phyloP scores from a whole-genome alignment of 2,888 invertebrate genomes.

The Dromius quadrimaculatus region DNA sequence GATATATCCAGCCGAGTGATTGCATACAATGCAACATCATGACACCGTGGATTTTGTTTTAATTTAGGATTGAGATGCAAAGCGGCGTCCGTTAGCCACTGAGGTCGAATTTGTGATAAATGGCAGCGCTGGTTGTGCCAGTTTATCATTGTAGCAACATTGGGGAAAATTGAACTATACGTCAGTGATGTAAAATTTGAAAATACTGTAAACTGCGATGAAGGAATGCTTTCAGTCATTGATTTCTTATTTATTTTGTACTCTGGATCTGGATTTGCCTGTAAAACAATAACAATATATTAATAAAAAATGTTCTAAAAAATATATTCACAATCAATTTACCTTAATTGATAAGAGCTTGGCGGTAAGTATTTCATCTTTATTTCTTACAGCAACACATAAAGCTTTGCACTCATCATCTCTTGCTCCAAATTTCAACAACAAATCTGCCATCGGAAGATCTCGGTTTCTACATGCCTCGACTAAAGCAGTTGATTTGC shows the following conservation, averaged over 20 bases:
- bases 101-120: conserved; percentile 78
- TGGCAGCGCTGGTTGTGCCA: conserved; percentile 88
- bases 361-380: conserved; percentile 82
- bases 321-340: conserved; percentile 51
- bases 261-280: conserved; percentile 91
- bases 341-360: conserved; percentile 87
- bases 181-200: conserved; percentile 74
- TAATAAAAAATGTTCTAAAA: not conserved
- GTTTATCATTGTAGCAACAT: conserved; percentile 87
- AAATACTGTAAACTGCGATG: conserved; percentile 69
- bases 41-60: conserved; percentile 75
- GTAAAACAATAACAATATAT: conserved; percentile 53
- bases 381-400: conserved; percentile 78
- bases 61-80: conserved; percentile 87
- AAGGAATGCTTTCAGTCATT: conserved; percentile 75
- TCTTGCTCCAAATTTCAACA: conserved; percentile 84
- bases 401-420: conserved; percentile 91
- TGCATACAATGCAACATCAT: conserved; percentile 83
- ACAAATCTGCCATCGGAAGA: conserved; percentile 78
- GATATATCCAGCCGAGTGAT: conserved; percentile 95
- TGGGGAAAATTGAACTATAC: conserved; percentile 85
- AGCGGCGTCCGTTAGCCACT: conserved; percentile 89
- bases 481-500: conserved; percentile 72
- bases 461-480: conserved; percentile 79
- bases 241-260: conserved; percentile 92